Evolutionary conservation across 2,888 invertebrate species (phyloP).

Genomic region (Ecliptopera silaceata): DNA sequence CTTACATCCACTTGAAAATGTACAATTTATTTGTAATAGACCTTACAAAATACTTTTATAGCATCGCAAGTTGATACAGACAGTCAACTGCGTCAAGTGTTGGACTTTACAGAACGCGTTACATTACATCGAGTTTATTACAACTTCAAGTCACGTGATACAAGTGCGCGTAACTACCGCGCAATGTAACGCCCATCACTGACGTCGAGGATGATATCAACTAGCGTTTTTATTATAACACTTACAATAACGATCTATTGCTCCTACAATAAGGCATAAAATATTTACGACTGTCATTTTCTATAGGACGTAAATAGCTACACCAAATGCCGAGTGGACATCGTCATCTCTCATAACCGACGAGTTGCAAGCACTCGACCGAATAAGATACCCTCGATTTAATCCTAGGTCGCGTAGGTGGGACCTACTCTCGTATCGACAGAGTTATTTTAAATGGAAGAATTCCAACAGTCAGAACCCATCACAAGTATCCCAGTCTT

Average conservation of each 20-base stretch:
- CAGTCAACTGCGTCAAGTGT: conserved; percentile 1
- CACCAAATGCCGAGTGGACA: conserved; percentile 53
- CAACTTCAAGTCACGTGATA: background rate
- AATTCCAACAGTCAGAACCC: conserved; percentile 22
- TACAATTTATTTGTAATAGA: conserved; percentile 75
- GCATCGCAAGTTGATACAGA: conserved; percentile 53
- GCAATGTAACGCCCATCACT: conserved; percentile 19
- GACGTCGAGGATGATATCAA: conserved; percentile 45
- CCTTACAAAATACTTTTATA: conserved; percentile 75
- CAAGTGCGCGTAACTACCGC: background rate
- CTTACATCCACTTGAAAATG: conserved; percentile 82
- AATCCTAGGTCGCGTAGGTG: conserved; percentile 17
- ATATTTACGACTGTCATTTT: conserved; percentile 50
- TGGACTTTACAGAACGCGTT: conserved; percentile 2
- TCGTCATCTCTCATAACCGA: conserved; percentile 48
- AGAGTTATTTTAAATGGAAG: background rate
- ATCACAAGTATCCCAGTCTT: conserved; percentile 35
- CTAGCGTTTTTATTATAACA: conserved; percentile 59
- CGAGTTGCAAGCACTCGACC: conserved; percentile 57
- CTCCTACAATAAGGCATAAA: conserved; percentile 65
- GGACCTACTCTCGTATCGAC: conserved; percentile 15
- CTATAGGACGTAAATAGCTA: conserved; percentile 54
- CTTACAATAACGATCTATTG: conserved; percentile 64
- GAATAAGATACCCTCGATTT: conserved; percentile 35
- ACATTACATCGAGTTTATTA: background rate